Percentiles rank a stretch among this genome's conserved stretches.
These are phyloP conservation scores for Leptinotarsa rubiginosa DNA, from an alignment of 2,888 invertebrate genomes.

Conservation along the genomic window DNA sequence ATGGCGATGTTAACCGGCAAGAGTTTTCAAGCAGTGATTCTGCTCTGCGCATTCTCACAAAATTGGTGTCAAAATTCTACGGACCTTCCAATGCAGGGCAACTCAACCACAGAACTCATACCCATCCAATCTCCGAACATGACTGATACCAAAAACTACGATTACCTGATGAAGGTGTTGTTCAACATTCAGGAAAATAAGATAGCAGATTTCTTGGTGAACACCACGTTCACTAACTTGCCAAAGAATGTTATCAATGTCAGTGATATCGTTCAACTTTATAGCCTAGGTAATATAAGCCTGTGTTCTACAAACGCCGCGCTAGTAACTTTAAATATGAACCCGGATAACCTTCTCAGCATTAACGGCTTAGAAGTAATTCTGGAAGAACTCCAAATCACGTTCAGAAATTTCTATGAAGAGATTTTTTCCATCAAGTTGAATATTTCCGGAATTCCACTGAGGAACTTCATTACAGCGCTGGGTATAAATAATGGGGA, in stretches of 20 bases:
- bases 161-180: conserved; percentile 39
- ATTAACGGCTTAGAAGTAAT: conserved; percentile 24
- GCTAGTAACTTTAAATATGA: conserved; percentile 28
- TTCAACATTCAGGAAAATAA: conserved; percentile 39
- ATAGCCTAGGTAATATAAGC: conserved; percentile 24
- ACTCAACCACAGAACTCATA: conserved; percentile 1
- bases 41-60: not conserved
- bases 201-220: conserved; percentile 36
- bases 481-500: conserved; percentile 24
- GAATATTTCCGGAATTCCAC: conserved; percentile 27
- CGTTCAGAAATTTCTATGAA: conserved; percentile 30
- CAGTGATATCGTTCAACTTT: conserved; percentile 32
- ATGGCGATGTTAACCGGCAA: not conserved
- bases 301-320: conserved; percentile 25
- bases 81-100: not conserved
- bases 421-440: conserved; percentile 23
- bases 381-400: conserved; percentile 26
- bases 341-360: conserved; percentile 26
- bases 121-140: not conserved
- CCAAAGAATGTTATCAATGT: conserved; percentile 28
- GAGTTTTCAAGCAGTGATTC: not conserved
- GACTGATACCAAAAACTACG: conserved; percentile 19
- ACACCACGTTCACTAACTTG: conserved; percentile 31
- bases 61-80: conserved; percentile 15
- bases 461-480: conserved; percentile 30